Conservation (phyloP, 2,888 invertebrate genomes). For the Napeogenes sylphis region DNA sequence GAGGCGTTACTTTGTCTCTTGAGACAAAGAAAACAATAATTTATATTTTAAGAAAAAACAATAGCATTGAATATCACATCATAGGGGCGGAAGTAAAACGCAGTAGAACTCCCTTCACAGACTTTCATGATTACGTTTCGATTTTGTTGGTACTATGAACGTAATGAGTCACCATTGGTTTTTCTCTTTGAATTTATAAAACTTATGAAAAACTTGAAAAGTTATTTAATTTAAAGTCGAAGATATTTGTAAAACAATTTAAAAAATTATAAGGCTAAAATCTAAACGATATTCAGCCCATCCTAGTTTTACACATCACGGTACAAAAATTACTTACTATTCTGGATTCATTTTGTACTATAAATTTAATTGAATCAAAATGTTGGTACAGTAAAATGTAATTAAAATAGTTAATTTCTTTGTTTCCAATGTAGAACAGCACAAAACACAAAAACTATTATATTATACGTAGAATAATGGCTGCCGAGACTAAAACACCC, state of each 20-base stretch:
- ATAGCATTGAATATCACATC: slow-evolving; percentile 23
- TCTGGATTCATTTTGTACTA: slow-evolving; percentile 86
- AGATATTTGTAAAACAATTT: not conserved
- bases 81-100: slow-evolving; percentile 42
- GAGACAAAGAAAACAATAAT: slow-evolving; percentile 44
- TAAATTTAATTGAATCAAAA: slow-evolving; percentile 58
- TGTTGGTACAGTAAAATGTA: slow-evolving; percentile 50
- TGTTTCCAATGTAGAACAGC: slow-evolving; percentile 53
- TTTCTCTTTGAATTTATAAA: slow-evolving; percentile 12
- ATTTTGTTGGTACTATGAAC: slow-evolving; percentile 55
- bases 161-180: slow-evolving; percentile 63
- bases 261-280: slow-evolving; percentile 61
- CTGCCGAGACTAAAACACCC: slow-evolving; percentile 73
- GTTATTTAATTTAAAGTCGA: not conserved
- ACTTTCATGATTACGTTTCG: slow-evolving; percentile 59
- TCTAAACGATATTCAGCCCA: slow-evolving; percentile 57
- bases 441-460: slow-evolving; percentile 67
- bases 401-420: slow-evolving; percentile 60
- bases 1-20: slow-evolving; percentile 52
- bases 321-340: slow-evolving; percentile 83
- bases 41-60: slow-evolving; percentile 12
- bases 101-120: slow-evolving; percentile 56
- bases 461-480: slow-evolving; percentile 75
- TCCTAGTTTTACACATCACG: slow-evolving; percentile 57
- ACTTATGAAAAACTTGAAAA: slow-evolving; percentile 23